Evolutionary conservation across 2,888 invertebrate species (phyloP).

Genomic region (Perithous albicinctus): DNA sequence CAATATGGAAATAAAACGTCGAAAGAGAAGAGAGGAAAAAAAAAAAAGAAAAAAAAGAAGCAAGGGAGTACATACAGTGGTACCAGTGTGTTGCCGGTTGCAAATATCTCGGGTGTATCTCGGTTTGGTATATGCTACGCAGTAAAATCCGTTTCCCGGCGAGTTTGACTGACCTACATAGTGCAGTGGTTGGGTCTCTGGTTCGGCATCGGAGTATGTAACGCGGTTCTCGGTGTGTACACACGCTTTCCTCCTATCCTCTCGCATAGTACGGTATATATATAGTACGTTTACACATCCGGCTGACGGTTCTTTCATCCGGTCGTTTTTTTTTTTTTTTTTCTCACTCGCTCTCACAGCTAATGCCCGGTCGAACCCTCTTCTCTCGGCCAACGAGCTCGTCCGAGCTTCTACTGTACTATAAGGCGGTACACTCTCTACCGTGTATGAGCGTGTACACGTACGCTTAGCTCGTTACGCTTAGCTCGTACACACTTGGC

Average conservation of each 20-base stretch:
- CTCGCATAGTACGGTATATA: constrained; percentile 9
- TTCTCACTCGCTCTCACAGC: constrained; percentile 37
- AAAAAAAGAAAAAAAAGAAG: constrained; percentile 34
- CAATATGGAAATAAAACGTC: constrained; percentile 32
- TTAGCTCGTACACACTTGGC: constrained; percentile 7
- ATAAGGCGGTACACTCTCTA: background rate
- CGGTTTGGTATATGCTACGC: constrained; percentile 39
- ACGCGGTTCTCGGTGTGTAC: constrained; percentile 38
- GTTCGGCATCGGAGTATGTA: constrained; percentile 40
- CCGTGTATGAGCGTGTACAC: constrained; percentile 3
- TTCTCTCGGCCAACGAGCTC: constrained; percentile 55
- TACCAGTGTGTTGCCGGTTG: constrained; percentile 5
- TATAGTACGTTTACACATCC: constrained; percentile 65
- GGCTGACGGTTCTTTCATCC: constrained; percentile 67
- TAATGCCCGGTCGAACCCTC: constrained; percentile 41
- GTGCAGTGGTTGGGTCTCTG: constrained; percentile 18
- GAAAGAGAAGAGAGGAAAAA: background rate
- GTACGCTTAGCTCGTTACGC: constrained; percentile 20
- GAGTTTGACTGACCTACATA: constrained; percentile 65
- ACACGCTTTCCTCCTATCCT: constrained; percentile 40
- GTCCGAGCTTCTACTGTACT: background rate
- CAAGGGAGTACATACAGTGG: constrained; percentile 18
- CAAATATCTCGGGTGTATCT: constrained; percentile 29
- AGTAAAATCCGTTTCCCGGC: constrained; percentile 60
- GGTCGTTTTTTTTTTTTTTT: constrained; percentile 45